These are phyloP conservation scores for Etia nguti DNA, from an alignment of 2,113 vertebrate species.

Conservation along the genomic window DNA sequence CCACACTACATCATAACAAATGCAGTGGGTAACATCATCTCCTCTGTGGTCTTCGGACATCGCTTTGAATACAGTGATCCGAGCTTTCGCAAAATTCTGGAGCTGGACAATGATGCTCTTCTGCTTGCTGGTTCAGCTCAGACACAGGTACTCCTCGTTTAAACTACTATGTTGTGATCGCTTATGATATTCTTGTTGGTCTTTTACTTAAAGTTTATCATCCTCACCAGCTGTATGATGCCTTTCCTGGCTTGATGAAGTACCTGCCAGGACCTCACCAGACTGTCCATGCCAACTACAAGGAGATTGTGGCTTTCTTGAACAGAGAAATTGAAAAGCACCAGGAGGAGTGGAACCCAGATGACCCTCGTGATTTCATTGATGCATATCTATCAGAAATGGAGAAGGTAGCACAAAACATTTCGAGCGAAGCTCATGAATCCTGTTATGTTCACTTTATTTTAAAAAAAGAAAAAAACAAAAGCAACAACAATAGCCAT, in stretches of 20 bases:
- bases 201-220: neutral
- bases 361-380: conserved; percentile 71
- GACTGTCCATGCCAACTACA: conserved; percentile 59
- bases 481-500: neutral
- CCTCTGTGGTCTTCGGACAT: conserved; percentile 79
- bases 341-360: conserved; percentile 73
- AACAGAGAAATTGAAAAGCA: conserved; percentile 64
- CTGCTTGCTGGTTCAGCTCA: conserved; percentile 38
- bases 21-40: conserved; percentile 81
- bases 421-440: neutral
- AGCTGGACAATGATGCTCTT: conserved; percentile 67
- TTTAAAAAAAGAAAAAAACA: neutral
- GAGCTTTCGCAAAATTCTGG: conserved; percentile 74
- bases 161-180: neutral
- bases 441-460: neutral
- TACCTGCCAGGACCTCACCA: conserved; percentile 79
- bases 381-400: conserved; percentile 81
- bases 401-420: conserved; percentile 67
- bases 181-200: fast-evolving
- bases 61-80: conserved; percentile 83
- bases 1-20: conserved; percentile 76
- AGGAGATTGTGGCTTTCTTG: conserved; percentile 52
- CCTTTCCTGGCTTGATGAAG: conserved; percentile 71
- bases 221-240: conserved; percentile 70
- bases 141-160: conserved; percentile 6